Percentiles rank a stretch among this genome's conserved stretches.
These are phyloP conservation scores for Cromileptes altivelis DNA, from an alignment of 2,113 vertebrate genomes.

Conservation along the genomic window DNA sequence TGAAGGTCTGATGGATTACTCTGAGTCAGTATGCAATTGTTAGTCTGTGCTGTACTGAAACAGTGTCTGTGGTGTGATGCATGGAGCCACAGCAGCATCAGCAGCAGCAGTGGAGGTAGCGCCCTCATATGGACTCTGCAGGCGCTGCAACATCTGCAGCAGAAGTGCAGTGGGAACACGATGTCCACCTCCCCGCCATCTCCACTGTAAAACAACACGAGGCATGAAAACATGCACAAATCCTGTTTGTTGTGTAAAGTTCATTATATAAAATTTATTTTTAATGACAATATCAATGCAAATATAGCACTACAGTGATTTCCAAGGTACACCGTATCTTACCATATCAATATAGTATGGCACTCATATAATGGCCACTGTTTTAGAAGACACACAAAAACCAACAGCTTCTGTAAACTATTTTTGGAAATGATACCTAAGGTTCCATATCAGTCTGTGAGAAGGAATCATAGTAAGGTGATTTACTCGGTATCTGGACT, in stretches of 20 bases:
- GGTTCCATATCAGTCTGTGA: slow-evolving; percentile 75
- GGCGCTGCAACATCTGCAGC: slow-evolving; percentile 55
- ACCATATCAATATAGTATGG: slow-evolving; percentile 89
- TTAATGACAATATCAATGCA: slow-evolving; percentile 90
- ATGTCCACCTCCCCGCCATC: slow-evolving; percentile 46
- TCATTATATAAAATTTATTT: slow-evolving; percentile 90
- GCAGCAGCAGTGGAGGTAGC: slow-evolving; percentile 16
- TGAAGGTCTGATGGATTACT: not conserved
- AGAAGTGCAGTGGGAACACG: slow-evolving; percentile 53
- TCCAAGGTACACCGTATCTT: slow-evolving; percentile 89
- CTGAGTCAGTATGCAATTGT: not conserved
- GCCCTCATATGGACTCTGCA: slow-evolving; percentile 52
- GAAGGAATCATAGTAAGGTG: slow-evolving; percentile 77
- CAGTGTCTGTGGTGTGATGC: not conserved
- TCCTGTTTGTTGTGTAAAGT: slow-evolving; percentile 85
- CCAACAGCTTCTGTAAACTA: slow-evolving; percentile 87
- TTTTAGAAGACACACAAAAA: slow-evolving; percentile 88
- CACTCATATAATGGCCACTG: slow-evolving; percentile 88
- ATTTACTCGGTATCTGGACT: slow-evolving; percentile 78
- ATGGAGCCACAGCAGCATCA: not conserved
- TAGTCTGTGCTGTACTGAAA: not conserved
- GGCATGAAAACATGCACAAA: slow-evolving; percentile 50
- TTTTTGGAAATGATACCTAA: slow-evolving; percentile 78
- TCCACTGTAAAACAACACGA: slow-evolving; percentile 20
- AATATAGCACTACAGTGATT: slow-evolving; percentile 90